Conservation (phyloP, 2,797 vertebrate species). For the Uromys caudimaculatus region DNA sequence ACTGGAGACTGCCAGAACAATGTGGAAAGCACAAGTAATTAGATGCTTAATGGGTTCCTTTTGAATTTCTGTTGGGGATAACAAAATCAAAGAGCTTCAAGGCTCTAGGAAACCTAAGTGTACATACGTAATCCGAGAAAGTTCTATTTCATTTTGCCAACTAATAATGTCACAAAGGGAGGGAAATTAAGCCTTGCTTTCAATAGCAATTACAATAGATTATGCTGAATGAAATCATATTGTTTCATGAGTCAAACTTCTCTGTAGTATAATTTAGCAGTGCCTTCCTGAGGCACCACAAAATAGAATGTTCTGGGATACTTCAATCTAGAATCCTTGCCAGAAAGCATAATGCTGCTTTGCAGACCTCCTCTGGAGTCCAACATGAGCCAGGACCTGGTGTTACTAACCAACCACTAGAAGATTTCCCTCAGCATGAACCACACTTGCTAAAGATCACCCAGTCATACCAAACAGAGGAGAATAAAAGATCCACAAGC, state of each 20-base stretch:
- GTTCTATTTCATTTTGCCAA: conserved; percentile 58
- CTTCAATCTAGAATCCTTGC: conserved; percentile 66
- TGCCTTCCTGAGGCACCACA: conserved; percentile 61
- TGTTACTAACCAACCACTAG: conserved; percentile 36
- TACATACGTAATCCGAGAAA: conserved; percentile 63
- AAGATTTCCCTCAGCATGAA: background rate
- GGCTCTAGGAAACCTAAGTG: conserved; percentile 38
- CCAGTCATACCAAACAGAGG: background rate
- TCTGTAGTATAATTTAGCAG: conserved; percentile 61
- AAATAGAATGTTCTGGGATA: conserved; percentile 70
- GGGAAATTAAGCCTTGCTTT: conserved; percentile 65
- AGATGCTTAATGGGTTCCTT: conserved; percentile 67
- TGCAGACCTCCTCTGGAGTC: conserved; percentile 54
- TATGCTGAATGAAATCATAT: conserved; percentile 69
- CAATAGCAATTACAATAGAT: conserved; percentile 65
- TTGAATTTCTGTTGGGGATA: conserved; percentile 50
- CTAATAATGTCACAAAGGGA: conserved; percentile 54
- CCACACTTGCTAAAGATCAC: conserved; percentile 7
- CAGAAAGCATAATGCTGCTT: conserved; percentile 50
- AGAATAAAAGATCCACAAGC: background rate
- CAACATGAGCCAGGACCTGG: conserved; percentile 13
- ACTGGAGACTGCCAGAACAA: conserved; percentile 75
- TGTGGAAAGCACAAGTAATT: conserved; percentile 79
- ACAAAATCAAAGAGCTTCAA: conserved; percentile 56
- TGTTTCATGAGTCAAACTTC: conserved; percentile 70